Conservation (phyloP, 2,797 vertebrate genomes). For the Chromobotia macracanthus region DNA sequence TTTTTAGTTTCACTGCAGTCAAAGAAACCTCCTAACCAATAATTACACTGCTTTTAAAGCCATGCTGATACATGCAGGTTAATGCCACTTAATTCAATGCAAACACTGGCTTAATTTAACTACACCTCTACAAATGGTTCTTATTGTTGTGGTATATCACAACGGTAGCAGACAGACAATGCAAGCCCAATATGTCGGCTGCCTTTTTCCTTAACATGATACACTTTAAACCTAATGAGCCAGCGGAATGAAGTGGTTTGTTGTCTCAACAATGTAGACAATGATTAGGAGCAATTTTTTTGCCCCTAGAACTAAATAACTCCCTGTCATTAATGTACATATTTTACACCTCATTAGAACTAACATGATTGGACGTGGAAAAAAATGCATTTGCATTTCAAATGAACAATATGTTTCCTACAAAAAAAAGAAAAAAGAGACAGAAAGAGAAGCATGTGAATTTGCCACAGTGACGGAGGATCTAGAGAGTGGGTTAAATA, state of each 20-base stretch:
- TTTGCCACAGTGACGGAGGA: constrained; percentile 37
- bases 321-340: constrained; percentile 87
- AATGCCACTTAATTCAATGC: neutral
- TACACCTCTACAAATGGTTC: neutral
- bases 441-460: constrained; percentile 32
- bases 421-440: constrained; percentile 60
- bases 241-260: constrained; percentile 88
- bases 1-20: neutral
- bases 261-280: constrained; percentile 91
- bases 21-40: constrained; percentile 1
- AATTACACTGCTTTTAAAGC: neutral
- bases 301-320: constrained; percentile 89
- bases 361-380: constrained; percentile 73
- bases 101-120: neutral
- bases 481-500: constrained; percentile 68
- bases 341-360: constrained; percentile 89
- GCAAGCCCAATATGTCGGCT: constrained; percentile 73
- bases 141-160: constrained; percentile 27
- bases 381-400: constrained; percentile 81
- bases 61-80: neutral
- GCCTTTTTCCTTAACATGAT: constrained; percentile 76
- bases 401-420: constrained; percentile 75
- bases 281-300: constrained; percentile 96
- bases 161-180: constrained; percentile 70
- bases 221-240: constrained; percentile 87